phyloP scores from a whole-genome alignment of 2,888 invertebrate genomes.

The Phengaris alcon region DNA sequence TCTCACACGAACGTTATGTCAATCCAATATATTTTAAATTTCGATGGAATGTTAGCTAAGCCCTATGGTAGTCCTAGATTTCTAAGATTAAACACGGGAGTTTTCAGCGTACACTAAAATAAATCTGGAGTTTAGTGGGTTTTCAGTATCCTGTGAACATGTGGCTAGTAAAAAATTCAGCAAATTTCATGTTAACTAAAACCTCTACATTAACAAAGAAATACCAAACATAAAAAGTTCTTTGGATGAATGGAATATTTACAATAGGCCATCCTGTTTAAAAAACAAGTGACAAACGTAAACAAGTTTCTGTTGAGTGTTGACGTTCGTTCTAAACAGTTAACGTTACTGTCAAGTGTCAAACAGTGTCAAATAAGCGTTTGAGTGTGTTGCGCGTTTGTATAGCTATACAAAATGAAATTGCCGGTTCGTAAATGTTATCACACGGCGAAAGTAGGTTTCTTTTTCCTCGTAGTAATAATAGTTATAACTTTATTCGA shows the following conservation, averaged over 20 bases:
- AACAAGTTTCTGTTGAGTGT: constrained; percentile 34
- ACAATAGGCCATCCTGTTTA: constrained; percentile 72
- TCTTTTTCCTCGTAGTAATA: constrained; percentile 57
- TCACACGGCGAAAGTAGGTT: constrained; percentile 56
- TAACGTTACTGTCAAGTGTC: constrained; percentile 36
- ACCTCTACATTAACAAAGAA: background rate
- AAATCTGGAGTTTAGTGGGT: no score
- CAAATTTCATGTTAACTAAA: no score
- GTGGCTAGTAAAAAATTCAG: no score
- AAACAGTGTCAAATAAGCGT: constrained; percentile 38
- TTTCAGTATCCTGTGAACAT: no score
- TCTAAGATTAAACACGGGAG: no score
- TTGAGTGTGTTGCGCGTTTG: constrained; percentile 11
- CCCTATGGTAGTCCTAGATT: no score
- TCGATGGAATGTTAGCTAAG: no score
- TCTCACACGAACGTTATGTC: no score
- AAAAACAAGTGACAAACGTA: constrained; percentile 42
- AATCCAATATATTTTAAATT: no score
- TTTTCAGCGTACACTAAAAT: no score
- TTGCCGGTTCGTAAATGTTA: constrained; percentile 68
- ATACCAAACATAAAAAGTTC: background rate
- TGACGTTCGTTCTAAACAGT: no score
- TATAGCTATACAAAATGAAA: constrained; percentile 51
- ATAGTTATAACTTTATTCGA: constrained; percentile 61
- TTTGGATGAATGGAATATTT: constrained; percentile 78